phyloP scores from a whole-genome alignment of 2,797 vertebrate species.

The Acridotheres tristis region DNA sequence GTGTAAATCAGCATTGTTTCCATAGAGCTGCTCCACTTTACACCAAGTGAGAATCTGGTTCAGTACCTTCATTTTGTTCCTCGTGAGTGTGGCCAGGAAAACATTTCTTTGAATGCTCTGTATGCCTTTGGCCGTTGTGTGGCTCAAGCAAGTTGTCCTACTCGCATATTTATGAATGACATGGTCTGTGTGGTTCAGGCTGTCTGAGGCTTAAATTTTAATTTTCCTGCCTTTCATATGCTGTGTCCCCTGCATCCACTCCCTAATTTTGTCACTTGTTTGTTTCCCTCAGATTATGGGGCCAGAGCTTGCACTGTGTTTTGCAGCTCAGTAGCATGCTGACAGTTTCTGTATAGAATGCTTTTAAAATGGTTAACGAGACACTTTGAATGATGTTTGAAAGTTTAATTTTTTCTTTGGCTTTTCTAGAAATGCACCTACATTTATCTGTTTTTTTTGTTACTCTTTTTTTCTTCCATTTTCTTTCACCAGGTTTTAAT shows the following conservation, averaged over 20 bases:
- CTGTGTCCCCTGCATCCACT: neutral
- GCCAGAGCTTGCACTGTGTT: constrained; percentile 6
- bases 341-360: neutral
- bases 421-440: neutral
- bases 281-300: neutral
- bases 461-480: neutral
- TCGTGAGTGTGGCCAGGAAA: neutral
- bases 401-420: neutral
- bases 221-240: neutral
- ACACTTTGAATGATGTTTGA: neutral
- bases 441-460: neutral
- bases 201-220: constrained; percentile 21
- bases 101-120: neutral
- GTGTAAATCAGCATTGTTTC: constrained; percentile 27
- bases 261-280: neutral
- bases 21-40: constrained; percentile 1
- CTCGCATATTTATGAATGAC: constrained; percentile 16
- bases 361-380: neutral
- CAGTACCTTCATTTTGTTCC: neutral
- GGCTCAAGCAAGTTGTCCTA: constrained; percentile 23
- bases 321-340: constrained; percentile 15
- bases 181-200: constrained; percentile 19
- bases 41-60: neutral
- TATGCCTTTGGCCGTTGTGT: constrained; percentile 12
- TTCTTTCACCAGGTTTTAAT: constrained; percentile 88